Conservation (phyloP, 2,797 vertebrate genomes). For the Pseudochirops corinnae region DNA sequence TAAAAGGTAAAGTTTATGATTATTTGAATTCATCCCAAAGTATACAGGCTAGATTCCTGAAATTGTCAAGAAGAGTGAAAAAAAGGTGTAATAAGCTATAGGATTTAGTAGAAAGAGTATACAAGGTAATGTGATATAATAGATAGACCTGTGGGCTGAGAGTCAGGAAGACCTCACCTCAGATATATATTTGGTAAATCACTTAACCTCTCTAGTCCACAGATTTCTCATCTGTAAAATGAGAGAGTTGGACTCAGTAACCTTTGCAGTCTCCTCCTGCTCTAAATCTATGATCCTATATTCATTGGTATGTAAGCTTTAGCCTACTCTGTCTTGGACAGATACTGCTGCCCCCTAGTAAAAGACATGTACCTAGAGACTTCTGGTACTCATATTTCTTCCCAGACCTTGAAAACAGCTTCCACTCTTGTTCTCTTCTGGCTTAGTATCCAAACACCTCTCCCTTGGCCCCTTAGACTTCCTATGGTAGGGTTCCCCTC, state of each 20-base stretch:
- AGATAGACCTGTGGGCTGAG: neutral
- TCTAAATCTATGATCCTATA: neutral
- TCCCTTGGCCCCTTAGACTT: neutral
- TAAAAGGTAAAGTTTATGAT: constrained; percentile 50
- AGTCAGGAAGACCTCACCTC: neutral
- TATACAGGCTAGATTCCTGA: neutral
- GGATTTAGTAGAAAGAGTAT: neutral
- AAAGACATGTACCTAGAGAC: neutral
- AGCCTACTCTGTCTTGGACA: neutral
- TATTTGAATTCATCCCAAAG: constrained; percentile 48
- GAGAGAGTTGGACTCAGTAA: neutral
- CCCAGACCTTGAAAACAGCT: neutral
- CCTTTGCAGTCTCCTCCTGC: neutral
- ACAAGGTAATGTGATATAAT: neutral
- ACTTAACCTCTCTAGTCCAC: neutral
- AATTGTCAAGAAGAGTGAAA: constrained; percentile 29
- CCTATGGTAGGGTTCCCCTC: neutral
- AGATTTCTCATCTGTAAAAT: neutral
- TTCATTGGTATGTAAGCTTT: neutral
- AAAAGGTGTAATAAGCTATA: neutral
- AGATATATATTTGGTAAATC: neutral
- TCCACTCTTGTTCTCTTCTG: neutral
- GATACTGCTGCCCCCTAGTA: neutral
- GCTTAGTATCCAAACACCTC: neutral
- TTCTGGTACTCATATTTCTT: neutral